Evolutionary conservation across 2,888 invertebrate species (phyloP).

Genomic region (Protophormia terraenovae): DNA sequence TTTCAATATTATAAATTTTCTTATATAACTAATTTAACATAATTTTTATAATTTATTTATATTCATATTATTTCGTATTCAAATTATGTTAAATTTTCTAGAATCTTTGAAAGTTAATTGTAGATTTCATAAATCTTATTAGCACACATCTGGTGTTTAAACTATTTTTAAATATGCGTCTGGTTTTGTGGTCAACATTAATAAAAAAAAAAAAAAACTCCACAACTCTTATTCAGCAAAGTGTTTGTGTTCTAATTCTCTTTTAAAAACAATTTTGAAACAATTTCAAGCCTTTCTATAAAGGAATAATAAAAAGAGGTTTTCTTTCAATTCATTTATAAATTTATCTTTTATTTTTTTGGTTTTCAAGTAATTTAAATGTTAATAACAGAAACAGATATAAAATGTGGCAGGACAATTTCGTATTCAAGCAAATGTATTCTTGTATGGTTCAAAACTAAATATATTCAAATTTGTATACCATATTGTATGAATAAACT

Average conservation of each 20-base stretch:
- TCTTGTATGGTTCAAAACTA: no score
- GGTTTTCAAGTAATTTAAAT: constrained; percentile 5
- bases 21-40: no score
- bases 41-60: no score
- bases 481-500: constrained; percentile 15
- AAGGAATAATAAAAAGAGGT: not conserved
- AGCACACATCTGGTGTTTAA: constrained; percentile 52
- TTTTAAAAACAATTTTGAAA: not conserved
- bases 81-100: no score
- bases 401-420: not conserved
- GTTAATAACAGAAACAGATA: not conserved
- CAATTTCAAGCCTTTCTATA: not conserved
- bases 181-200: constrained; percentile 41
- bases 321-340: not conserved
- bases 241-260: not conserved
- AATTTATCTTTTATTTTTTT: not conserved
- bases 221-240: not conserved
- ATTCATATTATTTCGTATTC: no score
- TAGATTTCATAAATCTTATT: no score
- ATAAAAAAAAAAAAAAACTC: no score
- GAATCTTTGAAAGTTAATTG: no score
- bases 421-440: not conserved
- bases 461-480: no score
- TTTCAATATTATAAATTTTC: no score
- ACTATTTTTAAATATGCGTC: constrained; percentile 48